These are phyloP conservation scores for Mobula hypostoma DNA, from an alignment of 2,113 vertebrate genomes.

Conservation along the genomic window DNA sequence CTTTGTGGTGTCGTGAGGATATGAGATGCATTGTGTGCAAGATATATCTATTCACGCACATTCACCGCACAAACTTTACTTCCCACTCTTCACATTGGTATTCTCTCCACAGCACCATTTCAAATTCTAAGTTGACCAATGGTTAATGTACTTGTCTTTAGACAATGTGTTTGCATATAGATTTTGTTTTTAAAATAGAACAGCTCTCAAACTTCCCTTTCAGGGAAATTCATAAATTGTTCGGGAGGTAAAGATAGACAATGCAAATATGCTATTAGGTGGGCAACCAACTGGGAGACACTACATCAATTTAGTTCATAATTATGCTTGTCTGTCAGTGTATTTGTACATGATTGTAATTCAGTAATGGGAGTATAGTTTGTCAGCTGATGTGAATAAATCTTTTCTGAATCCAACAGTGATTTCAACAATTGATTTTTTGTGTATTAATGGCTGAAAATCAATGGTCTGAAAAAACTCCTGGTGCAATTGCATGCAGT, in stretches of 20 bases:
- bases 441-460: not conserved
- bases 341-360: conserved; percentile 14
- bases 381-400: conserved; percentile 16
- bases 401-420: conserved; percentile 13
- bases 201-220: not conserved
- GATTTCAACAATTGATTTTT: conserved; percentile 14
- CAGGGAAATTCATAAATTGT: not conserved
- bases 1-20: not conserved
- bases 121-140: not conserved
- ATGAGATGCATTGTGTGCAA: not conserved
- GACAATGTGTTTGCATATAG: not conserved
- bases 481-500: not conserved
- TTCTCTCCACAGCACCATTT: conserved; percentile 28
- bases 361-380: conserved; percentile 7
- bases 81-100: not conserved
- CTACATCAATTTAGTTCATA: conserved; percentile 22
- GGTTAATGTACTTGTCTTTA: not conserved
- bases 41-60: not conserved
- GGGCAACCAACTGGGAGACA: not conserved
- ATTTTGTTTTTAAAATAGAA: not conserved
- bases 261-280: not conserved
- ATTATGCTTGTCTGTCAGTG: not conserved
- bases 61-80: not conserved
- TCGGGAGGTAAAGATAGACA: not conserved
- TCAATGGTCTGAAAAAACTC: not conserved